Evolutionary conservation across 2,797 vertebrate species (phyloP).

Genomic region (Diglossa cyanea): DNA sequence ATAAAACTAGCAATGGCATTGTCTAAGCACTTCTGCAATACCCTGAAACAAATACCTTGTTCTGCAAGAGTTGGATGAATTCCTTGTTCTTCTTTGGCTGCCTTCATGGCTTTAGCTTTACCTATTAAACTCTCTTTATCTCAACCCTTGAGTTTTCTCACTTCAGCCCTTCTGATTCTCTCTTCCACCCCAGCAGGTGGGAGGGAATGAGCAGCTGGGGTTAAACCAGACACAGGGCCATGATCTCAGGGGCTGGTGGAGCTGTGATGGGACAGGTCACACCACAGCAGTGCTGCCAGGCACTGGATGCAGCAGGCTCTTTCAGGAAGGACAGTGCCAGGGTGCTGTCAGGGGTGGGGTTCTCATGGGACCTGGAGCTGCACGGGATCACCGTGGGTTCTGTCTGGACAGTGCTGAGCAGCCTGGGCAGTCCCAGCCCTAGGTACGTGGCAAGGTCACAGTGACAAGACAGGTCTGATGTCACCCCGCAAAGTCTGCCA

Average conservation of each 20-base stretch:
- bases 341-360: fast-evolving
- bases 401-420: fast-evolving
- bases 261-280: neutral
- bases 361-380: neutral
- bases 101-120: neutral
- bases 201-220: too few species aligned
- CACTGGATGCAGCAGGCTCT: neutral
- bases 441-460: neutral
- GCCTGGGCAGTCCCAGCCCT: neutral
- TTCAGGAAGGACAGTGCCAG: neutral
- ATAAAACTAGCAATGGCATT: neutral
- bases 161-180: neutral
- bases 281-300: neutral
- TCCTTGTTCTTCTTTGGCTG: neutral
- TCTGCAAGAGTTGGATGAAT: neutral
- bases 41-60: too few species aligned
- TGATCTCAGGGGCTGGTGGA: fast-evolving
- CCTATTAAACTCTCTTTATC: neutral
- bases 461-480: neutral
- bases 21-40: neutral
- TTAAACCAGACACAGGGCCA: neutral
- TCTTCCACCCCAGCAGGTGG: fast-evolving
- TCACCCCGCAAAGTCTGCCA: neutral
- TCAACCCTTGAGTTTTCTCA: neutral
- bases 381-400: neutral